Evolutionary conservation across 2,797 vertebrate species (phyloP), one percentile per base, ranked within the genome.

Genomic region (Emys orbicularis): DNA sequence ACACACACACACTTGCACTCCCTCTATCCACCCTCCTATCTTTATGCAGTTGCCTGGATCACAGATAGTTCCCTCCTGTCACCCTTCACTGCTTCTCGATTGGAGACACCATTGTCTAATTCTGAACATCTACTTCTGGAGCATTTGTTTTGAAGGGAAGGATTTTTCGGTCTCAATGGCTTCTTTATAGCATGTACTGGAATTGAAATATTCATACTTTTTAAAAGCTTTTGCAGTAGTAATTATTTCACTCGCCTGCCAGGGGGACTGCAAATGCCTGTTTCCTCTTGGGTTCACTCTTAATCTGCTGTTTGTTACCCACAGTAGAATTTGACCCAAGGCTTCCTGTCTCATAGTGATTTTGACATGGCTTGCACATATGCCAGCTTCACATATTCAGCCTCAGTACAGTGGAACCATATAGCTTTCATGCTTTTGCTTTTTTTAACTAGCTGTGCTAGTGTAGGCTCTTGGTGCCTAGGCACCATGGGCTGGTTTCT

Each of bases 171-270:
- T 92, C 61, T 96, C 29, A 44, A 27, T 0, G 0, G 7, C 21
- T 89, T 52, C 81, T 94, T 95, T 95, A 84, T 79, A 3, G 1
- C 25, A 79, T 12, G 18, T 18, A n/a, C 25, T 37, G 12, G 54
- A 91, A 9, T 54, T 90, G 94, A 97, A 96, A 91, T 59, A 41
- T 79, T 90, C 37, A 65, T 79, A 76, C 1, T 37, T 92, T 79
- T 79, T 34, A 81, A 96, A 96, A 93, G 34, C 44, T 89, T 95
- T 88, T 72, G 44, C 27, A 56, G 68, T 85, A 83, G 25, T 89
- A 93, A 88, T 96, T 95, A 89, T 93, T 96, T 85, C 79, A 93
- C 52, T 88, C 25, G 89, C 31, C 72, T 90, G 53, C 31, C 77
- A 90, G 79, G 82, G 76, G 19, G 54, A 84, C 53, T 80, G 53